Evolutionary conservation across 2,888 invertebrate species (phyloP).

Genomic region (Ormyrus pomaceus): DNA sequence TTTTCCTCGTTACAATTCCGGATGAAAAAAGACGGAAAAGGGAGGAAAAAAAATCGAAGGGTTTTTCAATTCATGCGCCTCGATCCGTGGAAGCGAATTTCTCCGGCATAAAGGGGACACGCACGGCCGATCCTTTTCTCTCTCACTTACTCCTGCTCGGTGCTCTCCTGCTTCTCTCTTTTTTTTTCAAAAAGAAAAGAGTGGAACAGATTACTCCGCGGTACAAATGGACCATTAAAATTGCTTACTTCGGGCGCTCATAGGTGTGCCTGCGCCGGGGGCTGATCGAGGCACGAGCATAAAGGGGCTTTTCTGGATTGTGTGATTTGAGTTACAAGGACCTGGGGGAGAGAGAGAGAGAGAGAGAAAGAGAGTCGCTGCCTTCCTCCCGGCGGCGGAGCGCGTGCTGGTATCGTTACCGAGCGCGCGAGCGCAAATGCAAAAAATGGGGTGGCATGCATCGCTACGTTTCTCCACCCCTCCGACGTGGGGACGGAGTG

Average conservation of each 20-base stretch:
- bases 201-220: constrained; percentile 51
- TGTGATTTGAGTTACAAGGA: constrained; percentile 59
- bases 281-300: constrained; percentile 9
- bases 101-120: constrained; percentile 31
- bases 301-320: constrained; percentile 60
- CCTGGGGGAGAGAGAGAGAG: constrained; percentile 24
- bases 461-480: constrained; percentile 58
- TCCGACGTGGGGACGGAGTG: constrained; percentile 37
- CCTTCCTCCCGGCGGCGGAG: constrained; percentile 20
- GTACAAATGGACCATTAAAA: constrained; percentile 56
- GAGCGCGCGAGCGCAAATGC: constrained; percentile 10
- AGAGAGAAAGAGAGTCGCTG: constrained; percentile 32
- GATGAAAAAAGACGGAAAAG: not conserved
- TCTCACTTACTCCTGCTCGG: not conserved
- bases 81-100: constrained; percentile 43
- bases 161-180: not conserved
- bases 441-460: constrained; percentile 60
- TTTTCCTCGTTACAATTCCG: constrained; percentile 40
- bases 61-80: constrained; percentile 39
- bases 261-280: not conserved
- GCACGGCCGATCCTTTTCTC: not conserved
- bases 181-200: constrained; percentile 42
- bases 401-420: constrained; percentile 9
- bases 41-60: constrained; percentile 10
- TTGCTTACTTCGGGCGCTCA: constrained; percentile 37